Conservation (phyloP, 30 jellyfish, hydroid and myxozoan species). For the Aurelia sp. region DNA sequence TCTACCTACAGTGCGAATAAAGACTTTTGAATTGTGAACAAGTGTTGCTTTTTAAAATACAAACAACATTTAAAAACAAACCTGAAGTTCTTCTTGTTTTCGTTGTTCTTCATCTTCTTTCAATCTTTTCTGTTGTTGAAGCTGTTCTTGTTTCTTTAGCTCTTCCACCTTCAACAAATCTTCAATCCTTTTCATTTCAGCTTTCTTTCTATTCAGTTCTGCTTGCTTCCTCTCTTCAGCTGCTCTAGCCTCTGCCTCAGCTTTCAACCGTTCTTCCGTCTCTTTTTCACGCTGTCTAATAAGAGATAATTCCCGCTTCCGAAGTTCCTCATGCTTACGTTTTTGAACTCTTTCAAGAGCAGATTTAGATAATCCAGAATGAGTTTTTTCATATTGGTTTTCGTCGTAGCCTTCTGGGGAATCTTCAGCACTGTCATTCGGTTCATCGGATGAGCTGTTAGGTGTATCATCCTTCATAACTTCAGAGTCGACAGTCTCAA, state of each 20-base stretch:
- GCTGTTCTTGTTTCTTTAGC: constrained; percentile 35
- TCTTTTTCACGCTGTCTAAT: constrained; percentile 63
- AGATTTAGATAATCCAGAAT: constrained; percentile 72
- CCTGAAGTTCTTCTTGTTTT: constrained; percentile 3
- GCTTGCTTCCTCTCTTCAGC: constrained; percentile 64
- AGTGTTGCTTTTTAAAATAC: too few relatives aligned
- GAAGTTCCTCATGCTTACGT: constrained; percentile 56
- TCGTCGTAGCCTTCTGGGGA: not conserved
- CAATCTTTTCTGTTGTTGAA: constrained; percentile 4
- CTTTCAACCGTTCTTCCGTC: constrained; percentile 62
- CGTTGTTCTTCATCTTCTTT: constrained; percentile 26
- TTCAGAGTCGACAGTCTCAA: not conserved
- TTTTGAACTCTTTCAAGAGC: constrained; percentile 73
- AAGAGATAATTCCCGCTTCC: constrained; percentile 58
- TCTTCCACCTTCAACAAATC: constrained; percentile 57
- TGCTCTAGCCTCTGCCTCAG: constrained; percentile 57
- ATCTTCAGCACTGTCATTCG: not conserved
- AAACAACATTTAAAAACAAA: too few relatives aligned
- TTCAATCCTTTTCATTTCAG: constrained; percentile 68
- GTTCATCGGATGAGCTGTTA: constrained; percentile 1
- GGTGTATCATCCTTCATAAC: not conserved
- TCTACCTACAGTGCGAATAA: too few relatives aligned
- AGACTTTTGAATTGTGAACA: too few relatives aligned
- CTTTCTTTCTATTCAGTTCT: constrained; percentile 14
- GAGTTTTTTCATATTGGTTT: constrained; percentile 15